Conservation (phyloP, 2,113 vertebrate genomes). For the Pheucticus melanocephalus region DNA sequence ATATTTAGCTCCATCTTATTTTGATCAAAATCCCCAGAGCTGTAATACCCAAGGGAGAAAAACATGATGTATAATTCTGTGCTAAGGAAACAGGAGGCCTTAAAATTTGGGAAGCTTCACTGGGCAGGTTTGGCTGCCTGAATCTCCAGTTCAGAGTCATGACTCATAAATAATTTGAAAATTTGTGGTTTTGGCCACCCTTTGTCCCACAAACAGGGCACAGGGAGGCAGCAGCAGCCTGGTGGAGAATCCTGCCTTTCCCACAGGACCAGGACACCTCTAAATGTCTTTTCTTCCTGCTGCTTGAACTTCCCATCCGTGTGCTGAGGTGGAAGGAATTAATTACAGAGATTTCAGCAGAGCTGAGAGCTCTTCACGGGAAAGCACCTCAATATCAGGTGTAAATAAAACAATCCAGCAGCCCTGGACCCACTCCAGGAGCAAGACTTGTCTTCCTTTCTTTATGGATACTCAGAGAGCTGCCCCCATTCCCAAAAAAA, state of each 20-base stretch:
- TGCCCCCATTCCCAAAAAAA: not conserved
- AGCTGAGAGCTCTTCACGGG: not conserved
- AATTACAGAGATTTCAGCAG: slow-evolving; percentile 9
- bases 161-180: not conserved
- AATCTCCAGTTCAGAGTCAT: not conserved
- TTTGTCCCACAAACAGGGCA: not conserved
- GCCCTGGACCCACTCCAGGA: not conserved
- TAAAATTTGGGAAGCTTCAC: not conserved
- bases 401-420: slow-evolving; percentile 43
- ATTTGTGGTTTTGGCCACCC: not conserved
- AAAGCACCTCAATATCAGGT: not conserved
- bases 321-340: slow-evolving; percentile 10
- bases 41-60: not conserved
- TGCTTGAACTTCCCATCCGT: not conserved
- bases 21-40: not conserved
- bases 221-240: not conserved
- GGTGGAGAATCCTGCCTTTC: not conserved
- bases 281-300: not conserved
- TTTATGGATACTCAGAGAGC: not conserved
- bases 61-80: not conserved
- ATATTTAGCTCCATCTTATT: not conserved
- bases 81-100: not conserved
- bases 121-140: not conserved
- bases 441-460: not conserved
- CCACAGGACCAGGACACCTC: not conserved